phyloP scores from a whole-genome alignment of 2,113 vertebrate species.

The Ictalurus furcatus region DNA sequence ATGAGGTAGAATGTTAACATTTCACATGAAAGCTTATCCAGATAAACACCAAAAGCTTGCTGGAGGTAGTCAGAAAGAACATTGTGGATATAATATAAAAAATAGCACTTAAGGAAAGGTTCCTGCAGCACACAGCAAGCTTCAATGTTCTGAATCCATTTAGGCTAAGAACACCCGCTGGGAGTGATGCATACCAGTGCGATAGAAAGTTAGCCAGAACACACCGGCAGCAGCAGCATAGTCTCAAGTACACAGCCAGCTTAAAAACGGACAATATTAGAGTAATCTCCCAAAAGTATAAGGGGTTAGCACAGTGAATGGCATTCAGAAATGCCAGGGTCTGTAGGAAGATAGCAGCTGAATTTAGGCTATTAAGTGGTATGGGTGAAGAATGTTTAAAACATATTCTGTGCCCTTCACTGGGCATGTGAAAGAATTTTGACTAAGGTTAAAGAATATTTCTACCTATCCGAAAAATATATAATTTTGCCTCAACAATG shows the following conservation, averaged over 20 bases:
- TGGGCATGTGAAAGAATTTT: neutral
- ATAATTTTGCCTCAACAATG: neutral
- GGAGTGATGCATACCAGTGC: constrained; percentile 25
- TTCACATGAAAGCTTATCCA: constrained; percentile 1
- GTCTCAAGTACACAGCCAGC: constrained; percentile 23
- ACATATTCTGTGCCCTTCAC: neutral
- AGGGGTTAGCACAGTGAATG: constrained; percentile 17
- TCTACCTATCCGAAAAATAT: neutral
- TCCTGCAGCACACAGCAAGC: constrained; percentile 11
- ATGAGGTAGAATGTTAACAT: neutral
- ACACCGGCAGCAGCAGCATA: constrained; percentile 1
- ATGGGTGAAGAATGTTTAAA: constrained; percentile 1
- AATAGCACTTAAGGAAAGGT: neutral
- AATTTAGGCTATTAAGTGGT: neutral
- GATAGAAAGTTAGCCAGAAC: constrained; percentile 11
- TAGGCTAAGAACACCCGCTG: constrained; percentile 26
- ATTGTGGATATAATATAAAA: constrained; percentile 6
- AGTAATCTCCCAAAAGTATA: constrained; percentile 5
- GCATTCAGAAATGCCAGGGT: neutral
- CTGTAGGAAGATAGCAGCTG: neutral
- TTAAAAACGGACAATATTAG: constrained; percentile 27
- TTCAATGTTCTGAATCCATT: neutral
- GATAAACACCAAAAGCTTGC: neutral
- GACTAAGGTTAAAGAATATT: neutral
- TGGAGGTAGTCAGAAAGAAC: constrained; percentile 19